Base-by-base conservation (phyloP, 2,797 vertebrate species). In the Falco rusticolus region DNA sequence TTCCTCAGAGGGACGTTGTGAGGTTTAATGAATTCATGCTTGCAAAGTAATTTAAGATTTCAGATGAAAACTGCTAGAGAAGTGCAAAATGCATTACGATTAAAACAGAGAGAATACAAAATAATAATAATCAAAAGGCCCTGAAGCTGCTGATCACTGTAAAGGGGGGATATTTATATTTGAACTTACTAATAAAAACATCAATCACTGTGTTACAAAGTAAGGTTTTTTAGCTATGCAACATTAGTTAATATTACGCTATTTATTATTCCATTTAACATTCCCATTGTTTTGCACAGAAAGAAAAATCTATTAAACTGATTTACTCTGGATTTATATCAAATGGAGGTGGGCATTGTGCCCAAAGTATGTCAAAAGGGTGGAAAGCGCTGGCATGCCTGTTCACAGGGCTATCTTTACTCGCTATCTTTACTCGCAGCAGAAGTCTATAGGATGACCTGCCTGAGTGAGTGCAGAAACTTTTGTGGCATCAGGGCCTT, bases 31-130 rank as follows among this genome's bases (percentile, higher is more conserved):
- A 95, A 94, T 89, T 92, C 56, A 39, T 76, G 25, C 53, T 87
- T 93, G 64, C 29, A 24, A 92, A 93, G 56, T 82, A 94, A 92
- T 94, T 90, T 93, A 72, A 91, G 43, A 93, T 91, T 96, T 95
- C 74, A 92, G 39, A 83, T 88, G 29, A 87, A 94, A 94, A 88
- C 37, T 26, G 11, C 31, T 90, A 53, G 8, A 90, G 59, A 90
- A 14, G 22, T 74, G 37, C 12, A 92, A 92, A 93, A 39, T 0
- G 0, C 15, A 18, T 70, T 94, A 57, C 48, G 82, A 68, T 89
- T 88, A 90, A 86, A 84, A 70, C 8, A 2, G 13, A 84, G 59
- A 89, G 3, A 31, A 84, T 74, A 70, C 6, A 84, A 84, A 93
- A 84, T 43, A 80, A 50, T 89, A 70, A 68, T 50, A 63, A 82